phyloP scores from a whole-genome alignment of 2,888 invertebrate genomes.

The Drosophila infuscata region DNA sequence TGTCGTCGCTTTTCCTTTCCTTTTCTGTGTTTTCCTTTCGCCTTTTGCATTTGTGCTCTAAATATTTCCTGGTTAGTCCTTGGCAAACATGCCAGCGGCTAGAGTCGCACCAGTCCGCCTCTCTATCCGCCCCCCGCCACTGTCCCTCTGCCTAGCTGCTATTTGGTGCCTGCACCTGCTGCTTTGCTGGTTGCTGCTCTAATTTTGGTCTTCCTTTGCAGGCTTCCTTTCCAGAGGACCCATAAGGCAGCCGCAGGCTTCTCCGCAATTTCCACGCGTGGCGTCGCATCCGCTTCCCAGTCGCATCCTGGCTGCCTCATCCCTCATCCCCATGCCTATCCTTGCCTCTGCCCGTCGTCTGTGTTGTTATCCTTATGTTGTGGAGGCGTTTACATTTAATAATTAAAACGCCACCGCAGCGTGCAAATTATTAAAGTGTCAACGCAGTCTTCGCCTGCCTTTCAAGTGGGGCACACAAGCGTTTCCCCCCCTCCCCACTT shows the following conservation, averaged over 20 bases:
- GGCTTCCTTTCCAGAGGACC: conserved; percentile 8
- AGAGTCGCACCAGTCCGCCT: conserved; percentile 7
- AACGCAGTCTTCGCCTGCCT: conserved; percentile 61
- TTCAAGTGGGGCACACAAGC: conserved; percentile 25
- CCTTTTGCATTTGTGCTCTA: conserved; percentile 55
- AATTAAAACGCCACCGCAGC: conserved; percentile 83
- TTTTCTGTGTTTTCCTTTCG: conserved; percentile 23
- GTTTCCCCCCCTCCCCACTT: not conserved
- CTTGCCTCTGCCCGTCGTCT: conserved; percentile 7
- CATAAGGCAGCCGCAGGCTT: conserved; percentile 66
- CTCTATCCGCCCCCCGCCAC: not conserved
- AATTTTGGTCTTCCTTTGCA: conserved; percentile 71
- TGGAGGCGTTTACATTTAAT: conserved; percentile 77
- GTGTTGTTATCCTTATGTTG: conserved; percentile 29
- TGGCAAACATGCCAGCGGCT: conserved; percentile 67
- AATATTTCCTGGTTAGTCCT: conserved; percentile 73
- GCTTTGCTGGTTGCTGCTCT: conserved; percentile 54
- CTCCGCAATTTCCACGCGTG: conserved; percentile 74
- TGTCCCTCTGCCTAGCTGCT: not conserved
- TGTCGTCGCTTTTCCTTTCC: conserved; percentile 55
- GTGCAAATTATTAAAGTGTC: conserved; percentile 83
- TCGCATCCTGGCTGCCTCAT: conserved; percentile 27
- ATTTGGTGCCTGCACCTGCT: conserved; percentile 33
- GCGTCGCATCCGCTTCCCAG: conserved; percentile 70
- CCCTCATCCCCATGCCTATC: not conserved